These are phyloP conservation scores for Tenodera sinensis DNA, from an alignment of 2,888 invertebrate genomes.

Conservation along the genomic window DNA sequence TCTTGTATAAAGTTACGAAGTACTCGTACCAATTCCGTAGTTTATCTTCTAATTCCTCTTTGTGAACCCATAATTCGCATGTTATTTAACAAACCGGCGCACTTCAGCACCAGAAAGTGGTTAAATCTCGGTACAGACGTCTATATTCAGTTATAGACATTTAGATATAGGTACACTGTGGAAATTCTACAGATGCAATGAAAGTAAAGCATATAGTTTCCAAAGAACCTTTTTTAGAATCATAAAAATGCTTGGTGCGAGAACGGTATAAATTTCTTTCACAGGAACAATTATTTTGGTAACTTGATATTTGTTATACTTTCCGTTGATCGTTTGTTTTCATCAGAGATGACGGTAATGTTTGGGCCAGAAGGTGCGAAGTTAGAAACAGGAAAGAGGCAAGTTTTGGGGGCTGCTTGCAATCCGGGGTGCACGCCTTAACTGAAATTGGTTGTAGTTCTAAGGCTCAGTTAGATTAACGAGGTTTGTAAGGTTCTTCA, in stretches of 20 bases:
- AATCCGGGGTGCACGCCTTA: neutral
- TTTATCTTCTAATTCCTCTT: no score
- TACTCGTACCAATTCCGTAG: no score
- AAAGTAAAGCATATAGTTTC: neutral
- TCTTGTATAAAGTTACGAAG: no score
- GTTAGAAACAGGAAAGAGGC: neutral
- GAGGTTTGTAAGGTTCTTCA: no score
- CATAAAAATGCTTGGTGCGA: neutral
- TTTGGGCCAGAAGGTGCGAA: neutral
- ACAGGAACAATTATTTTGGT: neutral
- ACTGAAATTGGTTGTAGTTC: no score
- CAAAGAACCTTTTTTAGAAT: neutral
- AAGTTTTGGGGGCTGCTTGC: neutral
- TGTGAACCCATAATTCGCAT: no score
- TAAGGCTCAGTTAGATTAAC: no score
- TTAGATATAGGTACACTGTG: neutral
- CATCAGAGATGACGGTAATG: neutral
- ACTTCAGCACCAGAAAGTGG: no score
- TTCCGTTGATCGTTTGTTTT: neutral
- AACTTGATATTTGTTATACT: neutral
- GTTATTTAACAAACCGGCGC: no score
- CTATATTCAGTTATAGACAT: no score
- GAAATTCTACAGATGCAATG: neutral
- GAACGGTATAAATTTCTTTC: neutral
- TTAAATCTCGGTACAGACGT: no score